A percentile compares a stretch with the other conserved stretches of the same genome.
Conservation (phyloP, 2,797 vertebrate species). For the Falco concolor region DNA sequence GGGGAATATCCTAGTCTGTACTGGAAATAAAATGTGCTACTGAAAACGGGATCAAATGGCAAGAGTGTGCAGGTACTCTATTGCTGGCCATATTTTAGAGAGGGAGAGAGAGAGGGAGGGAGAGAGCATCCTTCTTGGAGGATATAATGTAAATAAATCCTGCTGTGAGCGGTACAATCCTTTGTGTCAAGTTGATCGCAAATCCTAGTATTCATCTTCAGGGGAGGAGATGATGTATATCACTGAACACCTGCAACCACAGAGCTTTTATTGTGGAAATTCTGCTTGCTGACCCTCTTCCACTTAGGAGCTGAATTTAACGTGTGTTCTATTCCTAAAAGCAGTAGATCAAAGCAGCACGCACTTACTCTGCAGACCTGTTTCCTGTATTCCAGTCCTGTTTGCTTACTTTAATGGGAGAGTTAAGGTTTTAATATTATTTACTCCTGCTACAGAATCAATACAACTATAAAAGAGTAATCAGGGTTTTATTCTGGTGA, state of each 20-base stretch:
- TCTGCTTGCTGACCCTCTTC: constrained; percentile 37
- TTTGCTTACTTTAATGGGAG: constrained; percentile 18
- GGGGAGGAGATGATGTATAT: constrained; percentile 79
- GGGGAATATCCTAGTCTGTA: not conserved
- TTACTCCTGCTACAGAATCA: not conserved
- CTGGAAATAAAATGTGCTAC: not conserved
- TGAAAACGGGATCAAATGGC: not conserved
- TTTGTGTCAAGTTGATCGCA: constrained; percentile 87
- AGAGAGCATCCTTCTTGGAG: constrained; percentile 65
- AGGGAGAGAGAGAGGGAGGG: not conserved
- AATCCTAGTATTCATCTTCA: constrained; percentile 79
- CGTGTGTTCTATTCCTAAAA: constrained; percentile 22
- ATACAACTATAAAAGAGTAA: not conserved
- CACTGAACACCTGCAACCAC: constrained; percentile 78
- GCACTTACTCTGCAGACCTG: not conserved
- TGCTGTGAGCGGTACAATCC: constrained; percentile 84
- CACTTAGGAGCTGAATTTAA: constrained; percentile 43
- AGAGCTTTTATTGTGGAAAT: constrained; percentile 72
- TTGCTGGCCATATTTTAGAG: not conserved
- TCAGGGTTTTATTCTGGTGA: not conserved
- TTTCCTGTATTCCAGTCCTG: not conserved
- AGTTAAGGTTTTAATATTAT: constrained; percentile 31
- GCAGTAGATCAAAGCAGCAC: constrained; percentile 33
- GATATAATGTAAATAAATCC: constrained; percentile 80
- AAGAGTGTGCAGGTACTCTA: not conserved